Base-by-base conservation (phyloP, 2,888 invertebrate species). In the Microctonus hyperodae region DNA sequence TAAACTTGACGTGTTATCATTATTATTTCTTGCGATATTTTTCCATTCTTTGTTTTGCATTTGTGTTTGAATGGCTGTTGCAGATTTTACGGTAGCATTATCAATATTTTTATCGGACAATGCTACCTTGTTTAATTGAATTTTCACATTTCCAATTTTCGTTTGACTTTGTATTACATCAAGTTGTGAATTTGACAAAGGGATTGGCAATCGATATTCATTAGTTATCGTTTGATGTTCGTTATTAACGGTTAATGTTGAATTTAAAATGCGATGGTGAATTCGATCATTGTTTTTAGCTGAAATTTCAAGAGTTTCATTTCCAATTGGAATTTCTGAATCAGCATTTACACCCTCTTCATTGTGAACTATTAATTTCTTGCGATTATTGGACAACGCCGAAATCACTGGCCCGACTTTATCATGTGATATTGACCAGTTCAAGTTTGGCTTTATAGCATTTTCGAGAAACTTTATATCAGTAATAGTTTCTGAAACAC, bases 171-270 rank as follows among this genome's bases (percentile, higher is more conserved):
- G 20, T 13, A 5, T 31, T 35, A 5, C 20, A 13, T 23, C 22
- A 10, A 20, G 10, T 22, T 16, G 23, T 20, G 20, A 44, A 7
- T 44, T 20, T 25, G 20, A 4, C 57, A 57, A 57, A 57, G 57
- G 57, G 25, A 10, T n/a, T 37, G 20, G 23, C 22, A 57, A 57
- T 57, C 33, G 57, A 57, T 57, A 20, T 23, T 33, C 57, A 23
- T 37, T 37, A 23, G 5, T 5, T 20, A 13, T 13, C 6, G 3
- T 5, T 35, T 57, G 33, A 13, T 37, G 37, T 33, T 22, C 22
- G 37, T 37, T 13, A 57, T 57, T 22, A 37, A 37, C 37, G 6
- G 20, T 11, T 10, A 13, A 31, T 55, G 16, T 3, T 3, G 16
- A 13, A 31, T 55, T 31, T 31, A 16, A 31, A 3, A 16, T 9